Evolutionary conservation across 1,140 invertebrate species (phyloP).

Genomic region (Macrosteles quadrilineatus): DNA sequence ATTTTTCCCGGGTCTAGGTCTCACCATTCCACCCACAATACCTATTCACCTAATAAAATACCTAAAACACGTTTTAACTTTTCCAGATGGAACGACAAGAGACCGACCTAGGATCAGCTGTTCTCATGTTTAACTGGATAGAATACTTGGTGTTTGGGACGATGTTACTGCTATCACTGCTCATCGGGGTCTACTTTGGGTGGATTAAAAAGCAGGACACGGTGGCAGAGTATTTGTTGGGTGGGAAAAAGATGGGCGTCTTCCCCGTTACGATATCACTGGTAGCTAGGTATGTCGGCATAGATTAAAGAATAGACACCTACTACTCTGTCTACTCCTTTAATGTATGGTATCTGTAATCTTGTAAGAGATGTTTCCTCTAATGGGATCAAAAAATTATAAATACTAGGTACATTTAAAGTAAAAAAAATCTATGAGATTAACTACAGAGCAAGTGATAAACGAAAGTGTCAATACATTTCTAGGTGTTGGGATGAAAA

Average conservation of each 20-base stretch:
- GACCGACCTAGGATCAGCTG: not conserved
- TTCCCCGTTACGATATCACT: slow-evolving; percentile 83
- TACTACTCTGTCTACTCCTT: slow-evolving; percentile 78
- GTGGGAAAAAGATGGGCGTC: slow-evolving; percentile 67
- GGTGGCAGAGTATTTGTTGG: slow-evolving; percentile 69
- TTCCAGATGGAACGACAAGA: slow-evolving; percentile 45
- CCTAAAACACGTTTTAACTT: no score
- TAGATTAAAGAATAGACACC: slow-evolving; percentile 72
- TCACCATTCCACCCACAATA: no score
- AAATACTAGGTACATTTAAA: no score
- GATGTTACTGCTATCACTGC: slow-evolving; percentile 61
- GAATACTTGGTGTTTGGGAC: slow-evolving; percentile 62
- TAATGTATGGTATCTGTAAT: slow-evolving; percentile 66
- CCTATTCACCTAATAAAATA: no score
- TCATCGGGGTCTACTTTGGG: slow-evolving; percentile 73
- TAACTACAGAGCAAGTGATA: no score
- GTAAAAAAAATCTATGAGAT: no score
- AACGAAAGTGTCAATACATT: no score
- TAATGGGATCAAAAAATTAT: no score
- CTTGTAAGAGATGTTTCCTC: no score
- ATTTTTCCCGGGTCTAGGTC: no score
- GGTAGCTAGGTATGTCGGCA: slow-evolving; percentile 77
- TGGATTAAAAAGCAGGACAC: slow-evolving; percentile 58
- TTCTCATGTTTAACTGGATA: slow-evolving; percentile 50
- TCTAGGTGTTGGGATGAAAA: no score